A percentile compares a stretch with the other conserved stretches of the same genome.
phyloP scores from a whole-genome alignment of 2,888 invertebrate species.

The Conchocele bisecta region DNA sequence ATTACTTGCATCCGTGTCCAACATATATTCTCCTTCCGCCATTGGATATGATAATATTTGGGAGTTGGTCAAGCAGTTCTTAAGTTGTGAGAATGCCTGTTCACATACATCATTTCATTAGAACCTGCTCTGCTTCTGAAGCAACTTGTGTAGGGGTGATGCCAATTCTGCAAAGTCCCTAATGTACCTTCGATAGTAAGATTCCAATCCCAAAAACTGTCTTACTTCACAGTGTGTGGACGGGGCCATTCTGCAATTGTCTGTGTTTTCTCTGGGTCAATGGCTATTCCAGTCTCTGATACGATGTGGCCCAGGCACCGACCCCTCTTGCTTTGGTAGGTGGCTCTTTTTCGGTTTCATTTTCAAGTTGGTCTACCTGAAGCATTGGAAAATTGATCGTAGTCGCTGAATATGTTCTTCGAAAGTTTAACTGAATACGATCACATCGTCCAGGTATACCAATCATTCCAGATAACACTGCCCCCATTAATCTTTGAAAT shows the following conservation, averaged over 20 bases:
- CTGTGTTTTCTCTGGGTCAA: neutral
- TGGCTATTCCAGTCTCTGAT: neutral
- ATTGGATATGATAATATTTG: neutral
- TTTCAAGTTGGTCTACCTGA: conserved; percentile 1
- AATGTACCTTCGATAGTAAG: neutral
- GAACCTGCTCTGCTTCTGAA: neutral
- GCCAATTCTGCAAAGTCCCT: neutral
- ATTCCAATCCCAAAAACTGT: neutral
- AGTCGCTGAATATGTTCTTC: conserved; percentile 8
- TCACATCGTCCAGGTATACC: conserved; percentile 28
- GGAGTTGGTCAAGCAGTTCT: neutral
- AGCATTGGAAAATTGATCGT: conserved; percentile 6
- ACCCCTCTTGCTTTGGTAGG: conserved; percentile 20
- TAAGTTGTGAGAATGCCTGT: neutral
- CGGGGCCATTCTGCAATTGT: neutral
- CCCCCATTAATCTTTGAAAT: conserved; percentile 28
- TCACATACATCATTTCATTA: neutral
- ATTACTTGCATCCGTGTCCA: conserved; percentile 4
- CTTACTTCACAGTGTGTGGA: neutral
- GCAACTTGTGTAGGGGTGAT: neutral
- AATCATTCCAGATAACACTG: conserved; percentile 23
- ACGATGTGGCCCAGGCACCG: conserved; percentile 12
- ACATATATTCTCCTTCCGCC: neutral
- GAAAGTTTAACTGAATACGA: conserved; percentile 5
- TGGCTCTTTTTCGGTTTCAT: conserved; percentile 33